Conservation (phyloP, 2,888 invertebrate genomes). For the Lordiphosa andalusiaca region DNA sequence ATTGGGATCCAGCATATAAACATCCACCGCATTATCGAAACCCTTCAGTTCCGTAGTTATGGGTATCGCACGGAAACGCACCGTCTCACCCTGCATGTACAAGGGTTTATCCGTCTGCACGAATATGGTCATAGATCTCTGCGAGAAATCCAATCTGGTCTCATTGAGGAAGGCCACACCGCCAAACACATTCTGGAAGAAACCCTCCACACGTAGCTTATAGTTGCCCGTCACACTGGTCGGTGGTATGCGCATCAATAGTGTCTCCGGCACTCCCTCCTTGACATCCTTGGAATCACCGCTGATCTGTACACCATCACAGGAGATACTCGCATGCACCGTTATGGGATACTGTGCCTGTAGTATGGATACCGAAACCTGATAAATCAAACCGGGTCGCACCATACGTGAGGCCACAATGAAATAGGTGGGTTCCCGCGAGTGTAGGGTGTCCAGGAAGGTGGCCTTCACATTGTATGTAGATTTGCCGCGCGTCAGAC, state of each 20-base stretch:
- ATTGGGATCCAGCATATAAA: conserved; percentile 94
- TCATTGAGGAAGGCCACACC: conserved; percentile 95
- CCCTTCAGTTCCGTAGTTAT: conserved; percentile 95
- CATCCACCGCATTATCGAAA: conserved; percentile 94
- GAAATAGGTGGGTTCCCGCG: conserved; percentile 86
- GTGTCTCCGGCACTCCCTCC: conserved; percentile 92
- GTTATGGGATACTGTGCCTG: conserved; percentile 89
- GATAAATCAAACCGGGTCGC: conserved; percentile 94
- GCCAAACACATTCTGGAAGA: conserved; percentile 85
- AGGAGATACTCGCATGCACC: conserved; percentile 92
- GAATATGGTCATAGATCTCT: conserved; percentile 96
- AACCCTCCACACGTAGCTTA: conserved; percentile 90
- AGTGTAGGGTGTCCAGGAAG: conserved; percentile 73
- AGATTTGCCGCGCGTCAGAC: conserved; percentile 68
- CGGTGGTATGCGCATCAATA: conserved; percentile 93
- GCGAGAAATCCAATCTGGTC: conserved; percentile 90
- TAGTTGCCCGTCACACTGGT: conserved; percentile 92
- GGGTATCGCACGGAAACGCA: conserved; percentile 94
- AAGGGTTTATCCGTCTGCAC: conserved; percentile 97
- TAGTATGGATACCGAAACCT: conserved; percentile 91
- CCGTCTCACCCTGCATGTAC: conserved; percentile 95
- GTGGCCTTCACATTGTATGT: conserved; percentile 70
- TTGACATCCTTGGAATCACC: conserved; percentile 90
- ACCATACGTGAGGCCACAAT: conserved; percentile 95
- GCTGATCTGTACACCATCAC: conserved; percentile 94